Percentiles rank a stretch among this genome's conserved stretches.
Conservation (phyloP, 2,113 vertebrate species). For the Glareola pratincola region DNA sequence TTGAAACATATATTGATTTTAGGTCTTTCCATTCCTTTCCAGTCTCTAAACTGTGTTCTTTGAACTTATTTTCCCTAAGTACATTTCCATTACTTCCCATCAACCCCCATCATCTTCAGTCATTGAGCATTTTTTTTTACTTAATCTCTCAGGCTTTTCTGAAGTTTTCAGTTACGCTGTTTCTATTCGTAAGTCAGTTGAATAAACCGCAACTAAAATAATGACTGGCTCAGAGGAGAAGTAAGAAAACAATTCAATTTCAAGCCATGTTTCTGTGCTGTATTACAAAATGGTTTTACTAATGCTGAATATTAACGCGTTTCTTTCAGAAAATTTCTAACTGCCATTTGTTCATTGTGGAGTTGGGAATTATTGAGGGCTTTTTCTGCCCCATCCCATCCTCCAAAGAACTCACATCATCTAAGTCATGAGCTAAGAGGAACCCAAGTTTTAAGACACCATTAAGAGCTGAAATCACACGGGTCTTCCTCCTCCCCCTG, state of each 20-base stretch:
- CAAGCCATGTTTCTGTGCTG: neutral
- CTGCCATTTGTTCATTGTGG: neutral
- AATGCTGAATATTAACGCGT: neutral
- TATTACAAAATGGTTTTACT: neutral
- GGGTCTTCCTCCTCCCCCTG: rapidly evolving
- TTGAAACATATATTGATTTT: neutral
- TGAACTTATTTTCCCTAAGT: neutral
- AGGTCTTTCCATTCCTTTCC: neutral
- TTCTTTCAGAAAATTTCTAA: neutral
- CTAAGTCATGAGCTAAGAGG: neutral
- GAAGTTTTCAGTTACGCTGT: neutral
- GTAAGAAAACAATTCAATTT: neutral
- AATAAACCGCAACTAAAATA: neutral
- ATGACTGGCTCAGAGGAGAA: neutral
- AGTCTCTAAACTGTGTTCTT: neutral
- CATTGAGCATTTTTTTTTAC: neutral
- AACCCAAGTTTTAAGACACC: neutral
- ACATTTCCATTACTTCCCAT: neutral
- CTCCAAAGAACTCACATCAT: neutral
- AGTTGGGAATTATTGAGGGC: neutral
- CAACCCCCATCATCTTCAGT: neutral
- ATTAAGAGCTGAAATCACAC: neutral
- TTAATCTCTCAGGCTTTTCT: neutral
- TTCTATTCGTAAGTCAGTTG: neutral
- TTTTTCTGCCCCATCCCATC: neutral